phyloP scores from a whole-genome alignment of 1,140 invertebrate species.

The Tribolium castaneum region DNA sequence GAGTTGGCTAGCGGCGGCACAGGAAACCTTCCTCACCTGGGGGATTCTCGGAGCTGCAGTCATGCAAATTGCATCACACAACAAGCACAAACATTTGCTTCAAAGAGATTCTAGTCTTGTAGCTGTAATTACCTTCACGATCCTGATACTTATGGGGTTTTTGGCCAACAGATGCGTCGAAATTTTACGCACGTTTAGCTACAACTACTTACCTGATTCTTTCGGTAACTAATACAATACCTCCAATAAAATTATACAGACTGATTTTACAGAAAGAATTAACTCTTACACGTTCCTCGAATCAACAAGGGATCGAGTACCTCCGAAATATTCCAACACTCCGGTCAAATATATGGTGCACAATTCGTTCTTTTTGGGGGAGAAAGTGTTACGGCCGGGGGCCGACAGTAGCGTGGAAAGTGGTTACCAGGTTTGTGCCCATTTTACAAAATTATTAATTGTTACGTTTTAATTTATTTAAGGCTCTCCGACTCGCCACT shows the following conservation, averaged over 20 bases:
- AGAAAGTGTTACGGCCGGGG: constrained; percentile 71
- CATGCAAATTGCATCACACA: constrained; percentile 84
- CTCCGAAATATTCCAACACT: constrained; percentile 64
- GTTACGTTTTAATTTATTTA: background rate
- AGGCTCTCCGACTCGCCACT: constrained; percentile 79
- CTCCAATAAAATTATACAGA: constrained; percentile 45
- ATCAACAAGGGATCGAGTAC: constrained; percentile 66
- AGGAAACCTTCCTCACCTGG: constrained; percentile 92
- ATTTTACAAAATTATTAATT: background rate
- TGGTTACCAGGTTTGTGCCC: constrained; percentile 74
- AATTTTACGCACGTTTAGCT: constrained; percentile 78
- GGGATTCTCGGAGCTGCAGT: constrained; percentile 86
- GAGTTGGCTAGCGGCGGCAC: constrained; percentile 88
- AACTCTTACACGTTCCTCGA: constrained; percentile 79
- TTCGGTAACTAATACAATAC: constrained; percentile 70
- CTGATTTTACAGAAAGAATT: constrained; percentile 73
- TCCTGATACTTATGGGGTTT: constrained; percentile 79
- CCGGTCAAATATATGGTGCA: constrained; percentile 77
- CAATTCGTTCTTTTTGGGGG: constrained; percentile 77
- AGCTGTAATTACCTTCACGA: constrained; percentile 80
- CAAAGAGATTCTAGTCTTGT: constrained; percentile 83
- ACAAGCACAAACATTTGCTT: constrained; percentile 76
- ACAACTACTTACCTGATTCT: constrained; percentile 81
- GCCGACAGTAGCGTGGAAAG: constrained; percentile 69
- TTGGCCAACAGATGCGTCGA: constrained; percentile 84